Conservation (phyloP, 2,797 vertebrate genomes). For the Pseudochromis fuscus region DNA sequence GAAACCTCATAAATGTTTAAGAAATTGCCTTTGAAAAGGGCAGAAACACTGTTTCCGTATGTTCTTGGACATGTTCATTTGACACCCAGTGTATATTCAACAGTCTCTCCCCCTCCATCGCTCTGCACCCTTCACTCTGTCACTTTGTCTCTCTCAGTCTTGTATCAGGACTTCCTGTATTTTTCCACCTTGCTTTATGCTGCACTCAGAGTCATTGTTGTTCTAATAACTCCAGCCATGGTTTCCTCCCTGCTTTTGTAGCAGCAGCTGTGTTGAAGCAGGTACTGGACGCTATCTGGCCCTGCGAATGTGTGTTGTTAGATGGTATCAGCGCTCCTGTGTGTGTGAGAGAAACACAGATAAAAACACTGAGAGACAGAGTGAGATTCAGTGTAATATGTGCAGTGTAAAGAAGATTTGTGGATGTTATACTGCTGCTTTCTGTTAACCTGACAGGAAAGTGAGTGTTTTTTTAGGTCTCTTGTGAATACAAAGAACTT, state of each 20-base stretch:
- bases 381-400: slow-evolving; percentile 35
- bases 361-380: slow-evolving; percentile 35
- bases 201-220: slow-evolving; percentile 76
- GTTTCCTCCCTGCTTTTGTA: slow-evolving; percentile 84
- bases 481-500: slow-evolving; percentile 62
- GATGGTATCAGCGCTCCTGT: slow-evolving; percentile 81
- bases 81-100: slow-evolving; percentile 7
- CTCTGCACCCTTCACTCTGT: slow-evolving; percentile 22
- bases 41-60: not conserved
- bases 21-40: not conserved
- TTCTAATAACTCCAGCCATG: slow-evolving; percentile 77
- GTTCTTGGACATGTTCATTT: not conserved
- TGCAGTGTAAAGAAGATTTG: slow-evolving; percentile 31
- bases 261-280: slow-evolving; percentile 88
- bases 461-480: slow-evolving; percentile 51
- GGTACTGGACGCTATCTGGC: slow-evolving; percentile 82
- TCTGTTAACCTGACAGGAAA: slow-evolving; percentile 62
- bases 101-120: not conserved
- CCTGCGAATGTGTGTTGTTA: slow-evolving; percentile 80
- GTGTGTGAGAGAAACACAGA: slow-evolving; percentile 51
- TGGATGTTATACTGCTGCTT: slow-evolving; percentile 42
- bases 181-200: slow-evolving; percentile 82
- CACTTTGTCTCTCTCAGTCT: slow-evolving; percentile 56
- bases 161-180: slow-evolving; percentile 83
- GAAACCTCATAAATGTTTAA: slow-evolving; percentile 6